Percentiles rank a stretch among this genome's conserved stretches.
Conservation (phyloP, 2,797 vertebrate genomes). For the Loriculus beryllinus region DNA sequence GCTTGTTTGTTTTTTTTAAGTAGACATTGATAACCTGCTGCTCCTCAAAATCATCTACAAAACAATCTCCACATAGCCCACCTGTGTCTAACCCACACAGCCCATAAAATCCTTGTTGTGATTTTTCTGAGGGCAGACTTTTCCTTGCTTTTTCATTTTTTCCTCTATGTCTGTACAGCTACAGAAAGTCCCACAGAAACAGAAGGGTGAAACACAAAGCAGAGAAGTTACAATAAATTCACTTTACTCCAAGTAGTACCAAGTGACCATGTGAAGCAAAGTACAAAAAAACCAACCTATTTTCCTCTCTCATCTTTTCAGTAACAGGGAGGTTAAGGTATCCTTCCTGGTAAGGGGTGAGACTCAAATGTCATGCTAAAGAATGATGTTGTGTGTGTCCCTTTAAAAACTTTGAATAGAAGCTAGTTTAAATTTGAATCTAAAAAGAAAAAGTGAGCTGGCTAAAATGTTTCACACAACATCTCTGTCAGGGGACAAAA, state of each 20-base stretch:
- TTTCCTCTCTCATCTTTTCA: constrained; percentile 23
- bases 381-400: background rate
- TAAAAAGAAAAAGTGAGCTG: constrained; percentile 23
- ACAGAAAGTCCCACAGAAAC: background rate
- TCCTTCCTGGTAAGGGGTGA: background rate
- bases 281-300: background rate
- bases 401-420: constrained; percentile 32
- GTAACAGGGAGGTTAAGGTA: background rate
- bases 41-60: background rate
- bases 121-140: background rate
- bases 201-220: background rate
- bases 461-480: background rate
- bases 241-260: background rate
- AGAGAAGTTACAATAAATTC: background rate
- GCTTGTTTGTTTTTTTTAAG: background rate
- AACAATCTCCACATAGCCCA: background rate
- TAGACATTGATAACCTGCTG: background rate
- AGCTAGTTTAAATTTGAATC: constrained; percentile 34
- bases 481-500: background rate
- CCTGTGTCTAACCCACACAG: background rate
- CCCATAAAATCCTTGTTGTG: background rate
- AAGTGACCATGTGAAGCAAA: background rate
- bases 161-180: background rate
- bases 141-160: background rate
- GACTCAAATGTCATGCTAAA: background rate